These are phyloP conservation scores for Drosophila repletoides DNA, from an alignment of 1,140 invertebrate genomes.

Conservation along the genomic window DNA sequence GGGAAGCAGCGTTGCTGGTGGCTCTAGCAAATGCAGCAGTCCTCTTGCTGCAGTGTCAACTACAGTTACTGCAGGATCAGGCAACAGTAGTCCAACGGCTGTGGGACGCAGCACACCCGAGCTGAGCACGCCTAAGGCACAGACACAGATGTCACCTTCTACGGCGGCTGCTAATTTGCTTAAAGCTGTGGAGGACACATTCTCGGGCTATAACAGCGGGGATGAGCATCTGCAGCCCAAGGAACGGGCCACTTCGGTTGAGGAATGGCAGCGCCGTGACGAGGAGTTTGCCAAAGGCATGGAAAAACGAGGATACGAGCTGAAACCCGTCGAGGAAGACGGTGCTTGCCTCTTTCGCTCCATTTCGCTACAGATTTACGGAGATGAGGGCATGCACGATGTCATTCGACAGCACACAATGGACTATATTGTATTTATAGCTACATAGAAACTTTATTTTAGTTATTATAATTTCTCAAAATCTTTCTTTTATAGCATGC, in stretches of 20 bases:
- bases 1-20: conserved; percentile 18
- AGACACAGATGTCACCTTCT: conserved; percentile 39
- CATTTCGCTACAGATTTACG: conserved; percentile 96
- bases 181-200: conserved; percentile 79
- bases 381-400: conserved; percentile 96
- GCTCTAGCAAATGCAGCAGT: conserved; percentile 58
- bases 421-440: conserved; percentile 93
- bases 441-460: not conserved
- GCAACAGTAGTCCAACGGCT: conserved; percentile 39
- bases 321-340: conserved; percentile 96
- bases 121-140: conserved; percentile 29
- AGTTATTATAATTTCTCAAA: not conserved
- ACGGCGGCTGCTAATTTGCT: conserved; percentile 51
- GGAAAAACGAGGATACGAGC: conserved; percentile 88
- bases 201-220: conserved; percentile 88
- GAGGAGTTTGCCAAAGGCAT: conserved; percentile 89
- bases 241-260: conserved; percentile 83
- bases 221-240: conserved; percentile 88
- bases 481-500: conserved; percentile 81
- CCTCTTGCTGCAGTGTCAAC: conserved; percentile 37
- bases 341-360: conserved; percentile 96
- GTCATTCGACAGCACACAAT: conserved; percentile 93
- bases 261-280: conserved; percentile 87
- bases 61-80: conserved; percentile 9
- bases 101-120: conserved; percentile 64